Evolutionary conservation across 23 tunicate species (phyloP), one percentile per base, ranked within the genome.

Genomic region (Trididemnum miniatum): DNA sequence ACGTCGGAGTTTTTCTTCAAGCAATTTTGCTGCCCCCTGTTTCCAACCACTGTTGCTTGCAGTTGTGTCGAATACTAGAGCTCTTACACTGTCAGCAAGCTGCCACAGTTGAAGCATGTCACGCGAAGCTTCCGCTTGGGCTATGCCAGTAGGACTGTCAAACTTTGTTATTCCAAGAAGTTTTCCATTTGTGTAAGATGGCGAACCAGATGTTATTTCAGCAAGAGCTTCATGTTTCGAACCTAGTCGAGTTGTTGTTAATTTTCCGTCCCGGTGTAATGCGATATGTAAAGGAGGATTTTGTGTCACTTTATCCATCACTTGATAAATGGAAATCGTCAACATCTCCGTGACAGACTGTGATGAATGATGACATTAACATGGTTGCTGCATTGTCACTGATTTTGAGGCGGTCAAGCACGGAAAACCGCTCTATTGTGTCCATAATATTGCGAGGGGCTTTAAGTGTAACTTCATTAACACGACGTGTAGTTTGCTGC

Each of bases 21-120:
- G 38, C 36, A 71, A 31, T 71, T 71, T 71, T 33, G 44, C 76
- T 28, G 76, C 76, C 28, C 76, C 76, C 28, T 35, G 28, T 4
- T 71, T 71, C 76, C 76, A 71, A 9, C 44, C 76, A 31, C 76
- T 71, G n/a, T 71, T 71, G 37, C 76, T 31, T 18, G 76, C 35
- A 4, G 44, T 71, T 7, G 76, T 71, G 38, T 71, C 76, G 31
- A 71, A 71, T 28, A 71, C 76, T 18, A 31, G 38, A 5, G 76
- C 76, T n/a, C 31, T 31, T 2, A 71, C n/a, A 5, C 12, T 71
- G 9, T 71, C 37, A 2, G 38, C n/a, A 33, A 71, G 5, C 38
- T 15, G 76, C 26, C 27, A 9, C 38, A 28, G 2, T 18, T 7
- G 76, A 62, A 62, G 67, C 28, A 20, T 24, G n/a, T 20, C 4